Evolutionary conservation across 2,797 vertebrate genomes (phyloP).

Genomic region (Chaunax sp.): DNA sequence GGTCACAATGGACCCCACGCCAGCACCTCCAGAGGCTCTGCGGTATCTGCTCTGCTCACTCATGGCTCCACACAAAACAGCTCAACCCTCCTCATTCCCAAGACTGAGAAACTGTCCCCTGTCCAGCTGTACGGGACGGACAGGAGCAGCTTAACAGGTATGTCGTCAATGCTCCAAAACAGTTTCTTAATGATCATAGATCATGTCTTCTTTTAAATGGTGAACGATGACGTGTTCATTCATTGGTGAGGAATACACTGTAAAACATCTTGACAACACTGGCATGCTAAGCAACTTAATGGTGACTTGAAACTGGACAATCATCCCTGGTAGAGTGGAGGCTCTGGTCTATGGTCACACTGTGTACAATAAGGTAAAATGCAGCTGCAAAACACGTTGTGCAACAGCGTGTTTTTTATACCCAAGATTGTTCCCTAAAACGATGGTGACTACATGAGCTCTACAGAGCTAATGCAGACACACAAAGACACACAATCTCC

Average conservation of each 20-base stretch:
- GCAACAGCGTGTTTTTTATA: too few species aligned
- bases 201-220: background rate
- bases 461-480: too few species aligned
- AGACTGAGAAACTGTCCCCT: slow-evolving; percentile 91
- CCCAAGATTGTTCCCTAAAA: too few species aligned
- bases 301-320: too few species aligned
- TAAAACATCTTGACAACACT: too few species aligned
- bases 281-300: too few species aligned
- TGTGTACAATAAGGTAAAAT: too few species aligned
- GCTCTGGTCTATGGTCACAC: too few species aligned
- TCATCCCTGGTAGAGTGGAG: background rate
- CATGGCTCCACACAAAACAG: slow-evolving; percentile 57
- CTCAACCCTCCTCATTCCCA: slow-evolving; percentile 84
- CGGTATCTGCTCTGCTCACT: slow-evolving; percentile 70
- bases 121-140: slow-evolving; percentile 83
- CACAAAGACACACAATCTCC: too few species aligned
- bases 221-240: background rate
- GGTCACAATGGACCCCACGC: slow-evolving; percentile 42
- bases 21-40: slow-evolving; percentile 60
- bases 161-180: background rate
- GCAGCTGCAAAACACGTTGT: too few species aligned
- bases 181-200: background rate
- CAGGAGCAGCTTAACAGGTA: slow-evolving; percentile 75
- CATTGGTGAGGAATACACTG: too few species aligned
- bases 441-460: too few species aligned